Base-by-base conservation (phyloP, 30 jellyfish, hydroid and myxozoan species). In the Nemopilema nomurai region DNA sequence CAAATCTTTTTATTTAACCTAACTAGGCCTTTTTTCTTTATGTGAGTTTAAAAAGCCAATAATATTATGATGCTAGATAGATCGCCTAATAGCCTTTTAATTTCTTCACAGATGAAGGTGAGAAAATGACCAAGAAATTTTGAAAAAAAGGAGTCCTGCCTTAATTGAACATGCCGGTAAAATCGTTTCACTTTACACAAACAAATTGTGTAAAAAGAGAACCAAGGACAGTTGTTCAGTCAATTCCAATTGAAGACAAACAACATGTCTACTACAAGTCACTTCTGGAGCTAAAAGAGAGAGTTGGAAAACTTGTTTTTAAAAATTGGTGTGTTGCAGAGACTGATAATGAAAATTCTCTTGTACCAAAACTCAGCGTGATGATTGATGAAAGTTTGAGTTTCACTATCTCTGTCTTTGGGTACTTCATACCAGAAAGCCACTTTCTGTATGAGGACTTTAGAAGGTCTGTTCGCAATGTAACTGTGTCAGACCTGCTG, bases 391-490 rank as follows among this genome's bases (percentile, higher is more conserved):
- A 51, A 22, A 69, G 74, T 52, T 69, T 87, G 73, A 51, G 66
- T 26, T 87, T 62, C 51, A 28, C 70, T 62, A 67, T 77, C 20
- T 9, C 79, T 19, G 91, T 79, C 57, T 77, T 49, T 67, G 83
- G 89, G 49, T 87, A 91, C 87, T 28, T 71, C n/a, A 19, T 83
- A 22, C 92, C 92, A 22, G 80, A 71, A 17, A 53, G 51, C 69
- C 90, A 50, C 62, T 1, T 17, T 27, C 71, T 78, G 28, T 85
- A 76, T 63, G 67, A 18, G 28, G 57, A 63, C 25, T 74, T 19
- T 24, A 51, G 28, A 49, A 63, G 90, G 62, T 21, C 74, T 27
- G 71, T 85, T 28, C 27, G 62, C 22, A 65, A 74, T 62, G 63
- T 85, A 19, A 73, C 94, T 19, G 27, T 67, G n/a, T 74, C 89